A percentile compares a stretch with the other conserved stretches of the same genome.
Evolutionary conservation across 2,113 vertebrate genomes (phyloP).

Genomic region (Thamnaconus septentrionalis): DNA sequence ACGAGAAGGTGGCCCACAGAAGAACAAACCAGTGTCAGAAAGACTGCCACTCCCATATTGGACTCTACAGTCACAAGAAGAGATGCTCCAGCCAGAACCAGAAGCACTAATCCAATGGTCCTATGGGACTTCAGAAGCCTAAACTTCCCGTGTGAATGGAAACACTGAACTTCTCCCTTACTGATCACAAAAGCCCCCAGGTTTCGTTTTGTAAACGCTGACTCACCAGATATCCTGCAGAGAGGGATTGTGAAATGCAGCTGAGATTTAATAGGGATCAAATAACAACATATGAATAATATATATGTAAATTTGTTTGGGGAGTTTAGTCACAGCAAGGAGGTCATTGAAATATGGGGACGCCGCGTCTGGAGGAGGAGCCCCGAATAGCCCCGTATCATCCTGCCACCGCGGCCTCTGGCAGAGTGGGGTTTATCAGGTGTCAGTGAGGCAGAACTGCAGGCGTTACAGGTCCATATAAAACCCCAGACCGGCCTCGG

Average conservation of each 20-base stretch:
- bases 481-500: constrained; percentile 19
- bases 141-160: no score
- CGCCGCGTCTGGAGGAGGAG: not conserved
- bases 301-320: not conserved
- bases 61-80: no score
- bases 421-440: constrained; percentile 32
- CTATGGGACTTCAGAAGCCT: no score
- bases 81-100: no score
- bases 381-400: no score
- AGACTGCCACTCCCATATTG: no score
- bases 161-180: constrained; percentile 17
- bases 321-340: no score
- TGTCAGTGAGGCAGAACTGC: constrained; percentile 31
- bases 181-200: constrained; percentile 1
- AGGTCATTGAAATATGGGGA: no score
- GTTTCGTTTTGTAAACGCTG: constrained; percentile 44
- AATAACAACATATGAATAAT: not conserved
- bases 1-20: no score
- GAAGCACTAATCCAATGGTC: no score
- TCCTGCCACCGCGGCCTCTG: not conserved
- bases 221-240: constrained; percentile 22
- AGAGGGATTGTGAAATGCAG: constrained; percentile 26
- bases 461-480: constrained; percentile 10
- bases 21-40: no score
- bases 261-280: not conserved